Percentiles rank a stretch among this genome's conserved stretches.
phyloP scores from a whole-genome alignment of 2,113 vertebrate species.

The Atractosteus spatula region DNA sequence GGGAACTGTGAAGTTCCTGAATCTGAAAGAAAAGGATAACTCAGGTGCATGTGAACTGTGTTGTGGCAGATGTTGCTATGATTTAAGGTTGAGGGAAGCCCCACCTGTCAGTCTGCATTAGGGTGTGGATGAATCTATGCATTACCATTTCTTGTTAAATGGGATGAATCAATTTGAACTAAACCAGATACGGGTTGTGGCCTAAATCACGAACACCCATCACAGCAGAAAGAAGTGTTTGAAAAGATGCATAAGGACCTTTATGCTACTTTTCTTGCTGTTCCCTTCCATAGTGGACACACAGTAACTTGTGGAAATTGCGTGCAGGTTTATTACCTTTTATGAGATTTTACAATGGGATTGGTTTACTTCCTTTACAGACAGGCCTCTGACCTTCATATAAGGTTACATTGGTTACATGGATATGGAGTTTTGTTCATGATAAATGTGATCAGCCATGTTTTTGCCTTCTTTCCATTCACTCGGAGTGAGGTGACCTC shows the following conservation, averaged over 20 bases:
- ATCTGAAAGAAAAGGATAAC: not conserved
- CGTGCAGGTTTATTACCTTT: not conserved
- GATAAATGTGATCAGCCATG: too few species aligned
- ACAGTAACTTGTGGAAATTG: not conserved
- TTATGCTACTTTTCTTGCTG: not conserved
- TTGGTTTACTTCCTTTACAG: too few species aligned
- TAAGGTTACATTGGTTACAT: too few species aligned
- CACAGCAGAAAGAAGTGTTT: not conserved
- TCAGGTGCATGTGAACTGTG: not conserved
- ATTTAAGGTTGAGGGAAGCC: constrained; percentile 53
- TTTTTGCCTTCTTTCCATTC: too few species aligned
- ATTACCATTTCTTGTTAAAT: constrained; percentile 38
- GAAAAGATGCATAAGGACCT: too few species aligned
- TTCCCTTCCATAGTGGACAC: not conserved
- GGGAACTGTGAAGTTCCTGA: constrained; percentile 8
- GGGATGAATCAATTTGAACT: constrained; percentile 10
- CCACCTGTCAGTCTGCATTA: constrained; percentile 49
- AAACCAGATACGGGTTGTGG: constrained; percentile 18
- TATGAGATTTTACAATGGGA: not conserved
- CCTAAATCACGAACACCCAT: not conserved
- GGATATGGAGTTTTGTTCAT: too few species aligned
- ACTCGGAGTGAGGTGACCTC: too few species aligned
- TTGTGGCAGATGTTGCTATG: constrained; percentile 36
- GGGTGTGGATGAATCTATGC: constrained; percentile 57
- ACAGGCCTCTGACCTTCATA: too few species aligned